Evolutionary conservation across 2,797 vertebrate species (phyloP).

Genomic region (Columba guinea): DNA sequence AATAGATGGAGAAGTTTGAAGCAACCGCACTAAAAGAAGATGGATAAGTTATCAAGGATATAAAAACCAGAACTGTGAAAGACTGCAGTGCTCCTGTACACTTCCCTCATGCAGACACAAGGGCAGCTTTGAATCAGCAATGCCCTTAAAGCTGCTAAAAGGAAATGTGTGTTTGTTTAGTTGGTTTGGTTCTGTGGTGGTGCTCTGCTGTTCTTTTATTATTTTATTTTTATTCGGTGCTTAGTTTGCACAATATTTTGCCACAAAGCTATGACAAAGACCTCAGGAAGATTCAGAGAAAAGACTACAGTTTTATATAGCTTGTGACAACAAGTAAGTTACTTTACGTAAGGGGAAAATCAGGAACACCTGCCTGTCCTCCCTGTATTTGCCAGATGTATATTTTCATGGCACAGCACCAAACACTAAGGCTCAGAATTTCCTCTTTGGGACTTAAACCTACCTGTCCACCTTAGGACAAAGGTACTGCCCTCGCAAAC

Average conservation of each 20-base stretch:
- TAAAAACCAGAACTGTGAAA: not conserved
- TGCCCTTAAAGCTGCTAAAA: not conserved
- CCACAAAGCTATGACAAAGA: accelerated
- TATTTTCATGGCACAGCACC: not conserved
- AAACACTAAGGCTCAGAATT: not conserved
- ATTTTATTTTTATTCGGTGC: not conserved
- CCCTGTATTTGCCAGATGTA: not conserved
- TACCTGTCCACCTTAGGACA: not conserved
- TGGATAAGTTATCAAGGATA: not conserved
- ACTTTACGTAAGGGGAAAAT: not conserved
- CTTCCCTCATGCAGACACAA: not conserved
- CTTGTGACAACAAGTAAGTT: not conserved
- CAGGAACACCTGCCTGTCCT: not conserved
- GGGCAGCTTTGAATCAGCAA: not conserved
- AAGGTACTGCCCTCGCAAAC: not conserved
- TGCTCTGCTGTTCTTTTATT: not conserved
- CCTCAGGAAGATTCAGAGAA: not conserved
- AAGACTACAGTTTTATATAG: not conserved
- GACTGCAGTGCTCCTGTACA: not conserved
- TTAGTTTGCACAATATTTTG: not conserved
- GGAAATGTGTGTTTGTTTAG: not conserved
- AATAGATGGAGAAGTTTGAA: not conserved
- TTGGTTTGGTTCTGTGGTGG: not conserved
- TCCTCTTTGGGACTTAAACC: not conserved
- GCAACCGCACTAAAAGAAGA: not conserved